These are phyloP conservation scores for Rhynchomys soricoides DNA, from an alignment of 2,113 vertebrate genomes.

Conservation along the genomic window DNA sequence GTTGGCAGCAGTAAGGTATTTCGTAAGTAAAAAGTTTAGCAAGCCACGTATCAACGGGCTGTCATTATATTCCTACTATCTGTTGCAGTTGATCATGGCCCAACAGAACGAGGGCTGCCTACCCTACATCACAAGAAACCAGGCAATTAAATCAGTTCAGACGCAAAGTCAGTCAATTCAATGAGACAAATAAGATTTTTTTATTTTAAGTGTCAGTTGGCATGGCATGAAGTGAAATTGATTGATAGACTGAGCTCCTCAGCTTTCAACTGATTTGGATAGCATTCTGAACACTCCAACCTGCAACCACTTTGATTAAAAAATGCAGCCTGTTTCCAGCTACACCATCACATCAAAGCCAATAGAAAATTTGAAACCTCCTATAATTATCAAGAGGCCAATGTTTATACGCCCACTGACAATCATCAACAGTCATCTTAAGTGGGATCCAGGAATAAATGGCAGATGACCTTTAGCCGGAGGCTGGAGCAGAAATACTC, in stretches of 20 bases:
- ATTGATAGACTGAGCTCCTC: constrained; percentile 33
- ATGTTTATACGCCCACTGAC: constrained; percentile 44
- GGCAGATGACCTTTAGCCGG: fast-evolving
- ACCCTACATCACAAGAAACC: constrained; percentile 28
- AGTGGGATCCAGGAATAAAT: neutral
- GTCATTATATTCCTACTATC: constrained; percentile 14
- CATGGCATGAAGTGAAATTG: constrained; percentile 54
- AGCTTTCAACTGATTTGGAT: constrained; percentile 28
- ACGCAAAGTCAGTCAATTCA: constrained; percentile 51
- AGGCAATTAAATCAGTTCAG: constrained; percentile 54
- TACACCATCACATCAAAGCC: neutral
- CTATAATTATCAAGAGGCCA: neutral
- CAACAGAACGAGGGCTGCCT: constrained; percentile 38
- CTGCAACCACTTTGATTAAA: constrained; percentile 17
- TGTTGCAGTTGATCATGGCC: fast-evolving
- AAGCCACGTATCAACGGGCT: neutral
- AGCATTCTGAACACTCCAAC: neutral
- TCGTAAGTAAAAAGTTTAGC: neutral
- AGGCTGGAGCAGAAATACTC: neutral
- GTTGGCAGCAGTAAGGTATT: constrained; percentile 9
- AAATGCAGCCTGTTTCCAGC: constrained; percentile 21
- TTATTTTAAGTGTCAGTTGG: constrained; percentile 16
- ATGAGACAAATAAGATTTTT: constrained; percentile 23
- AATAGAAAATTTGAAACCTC: neutral
- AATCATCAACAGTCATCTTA: neutral